Percentiles rank a stretch among this genome's conserved stretches.
These are phyloP conservation scores for Melipona beecheii DNA, from an alignment of 2,888 invertebrate genomes.

Conservation along the genomic window DNA sequence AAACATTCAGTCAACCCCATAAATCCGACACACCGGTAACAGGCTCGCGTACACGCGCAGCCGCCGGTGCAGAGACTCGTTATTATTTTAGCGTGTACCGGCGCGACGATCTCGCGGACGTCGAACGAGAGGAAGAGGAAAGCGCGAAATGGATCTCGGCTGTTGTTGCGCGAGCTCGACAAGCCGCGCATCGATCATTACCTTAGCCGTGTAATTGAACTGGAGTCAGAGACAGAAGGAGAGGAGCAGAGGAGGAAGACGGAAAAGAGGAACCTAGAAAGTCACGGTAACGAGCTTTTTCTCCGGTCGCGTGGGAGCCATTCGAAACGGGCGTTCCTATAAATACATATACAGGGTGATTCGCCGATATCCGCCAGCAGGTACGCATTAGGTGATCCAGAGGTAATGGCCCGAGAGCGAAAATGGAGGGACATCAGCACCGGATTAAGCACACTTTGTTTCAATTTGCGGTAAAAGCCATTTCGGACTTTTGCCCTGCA, in stretches of 20 bases:
- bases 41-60: conserved; percentile 8
- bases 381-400: background rate
- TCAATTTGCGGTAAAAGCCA: background rate
- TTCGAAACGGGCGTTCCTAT: conserved; percentile 53
- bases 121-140: conserved; percentile 27
- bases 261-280: conserved; percentile 59
- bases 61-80: conserved; percentile 34
- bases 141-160: conserved; percentile 58
- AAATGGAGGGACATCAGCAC: background rate
- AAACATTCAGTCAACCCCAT: conserved; percentile 62
- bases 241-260: conserved; percentile 11
- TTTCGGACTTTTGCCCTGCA: background rate
- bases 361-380: conserved; percentile 5
- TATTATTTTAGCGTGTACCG: conserved; percentile 62
- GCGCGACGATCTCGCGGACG: conserved; percentile 38
- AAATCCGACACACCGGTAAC: conserved; percentile 51
- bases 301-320: conserved; percentile 69
- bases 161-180: conserved; percentile 45
- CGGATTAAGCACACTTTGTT: background rate
- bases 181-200: conserved; percentile 69
- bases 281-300: conserved; percentile 69
- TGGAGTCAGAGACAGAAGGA: background rate
- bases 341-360: conserved; percentile 55
- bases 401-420: background rate
- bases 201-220: conserved; percentile 67